Base-by-base conservation (phyloP, 2,888 invertebrate species). In the Aporophyla lueneburgensis region DNA sequence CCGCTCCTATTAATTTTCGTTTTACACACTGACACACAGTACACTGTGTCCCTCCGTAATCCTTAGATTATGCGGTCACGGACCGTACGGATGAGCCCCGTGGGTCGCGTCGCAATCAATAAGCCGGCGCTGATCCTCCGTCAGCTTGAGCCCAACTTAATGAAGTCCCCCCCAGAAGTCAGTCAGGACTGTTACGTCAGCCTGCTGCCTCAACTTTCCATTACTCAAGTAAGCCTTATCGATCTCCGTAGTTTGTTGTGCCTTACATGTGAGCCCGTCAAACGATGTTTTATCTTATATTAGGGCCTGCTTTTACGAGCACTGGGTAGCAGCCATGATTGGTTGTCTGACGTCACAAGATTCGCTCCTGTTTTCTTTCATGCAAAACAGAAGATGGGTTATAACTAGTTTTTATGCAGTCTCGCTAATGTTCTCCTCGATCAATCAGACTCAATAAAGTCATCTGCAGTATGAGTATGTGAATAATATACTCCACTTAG, bases 81-180 rank as follows among this genome's bases (percentile, higher is more conserved):
- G 84, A 85, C 84, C 73, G 81, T 78, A 81, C 79, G 87, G 88
- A 87, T 83, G 86, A 86, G 86, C 86, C 82, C 84, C 86, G 86
- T 86, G 75, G 81, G 85, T 85, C 81, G 82, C 88, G 86, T 88
- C 80, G 91, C 90, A 89, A 92, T 92, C 92, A 92, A 91, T 91
- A 91, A 92, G 88, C 89, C 87, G 85, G 86, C 87, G 84, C 85
- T 88, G 89, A 90, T 89, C 90, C 89, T 84, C 86, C 88, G 89
- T 86, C 81, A 85, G 89, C 92, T 90, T 92, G 91, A 93, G 92
- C 92, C 91, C 88, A 89, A 92, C 90, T 92, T 93, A 94, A 94
- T 94, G 91, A 94, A 92, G 86, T 87, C 86, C 78, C 74, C 69
- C 75, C 74, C 78, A 86, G 85, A 88, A 88, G 84, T 85, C 80